Conservation (phyloP, 2,113 vertebrate species). For the Melanostigma gelatinosum region DNA sequence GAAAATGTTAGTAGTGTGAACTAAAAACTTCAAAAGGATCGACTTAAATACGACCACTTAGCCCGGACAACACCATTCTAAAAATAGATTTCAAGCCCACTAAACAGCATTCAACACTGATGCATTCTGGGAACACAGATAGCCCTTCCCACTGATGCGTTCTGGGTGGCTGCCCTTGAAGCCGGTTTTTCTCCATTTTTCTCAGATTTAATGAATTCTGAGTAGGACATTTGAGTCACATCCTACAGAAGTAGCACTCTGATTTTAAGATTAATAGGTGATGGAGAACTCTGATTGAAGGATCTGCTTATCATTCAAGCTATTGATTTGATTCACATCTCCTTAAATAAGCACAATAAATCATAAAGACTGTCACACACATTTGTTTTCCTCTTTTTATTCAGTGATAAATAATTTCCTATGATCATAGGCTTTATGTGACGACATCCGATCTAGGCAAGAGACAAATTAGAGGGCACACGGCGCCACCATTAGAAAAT, state of each 20-base stretch:
- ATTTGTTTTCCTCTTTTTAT: conserved; percentile 75
- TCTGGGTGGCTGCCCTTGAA: conserved; percentile 32
- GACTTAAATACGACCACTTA: background rate
- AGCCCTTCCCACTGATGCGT: conserved; percentile 18
- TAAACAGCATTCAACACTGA: conserved; percentile 2
- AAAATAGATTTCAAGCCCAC: conserved; percentile 27
- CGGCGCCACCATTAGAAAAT: conserved; percentile 76
- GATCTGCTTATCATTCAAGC: background rate
- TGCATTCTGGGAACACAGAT: conserved; percentile 2
- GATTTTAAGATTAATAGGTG: background rate
- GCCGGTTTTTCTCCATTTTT: conserved; percentile 1
- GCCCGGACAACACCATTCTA: background rate
- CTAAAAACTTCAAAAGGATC: background rate
- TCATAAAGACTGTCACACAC: conserved; percentile 55
- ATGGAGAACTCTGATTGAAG: background rate
- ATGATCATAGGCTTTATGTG: conserved; percentile 82
- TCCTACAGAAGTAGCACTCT: background rate
- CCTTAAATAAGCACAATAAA: conserved; percentile 45
- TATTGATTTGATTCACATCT: background rate
- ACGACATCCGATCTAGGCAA: conserved; percentile 81
- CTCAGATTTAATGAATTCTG: conserved; percentile 5
- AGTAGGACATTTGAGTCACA: conserved; percentile 16
- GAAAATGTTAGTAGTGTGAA: background rate
- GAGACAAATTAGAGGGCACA: conserved; percentile 83
- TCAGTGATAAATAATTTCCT: conserved; percentile 86